phyloP scores from a whole-genome alignment of 2,113 vertebrate species.

The Erpornis zantholeuca region DNA sequence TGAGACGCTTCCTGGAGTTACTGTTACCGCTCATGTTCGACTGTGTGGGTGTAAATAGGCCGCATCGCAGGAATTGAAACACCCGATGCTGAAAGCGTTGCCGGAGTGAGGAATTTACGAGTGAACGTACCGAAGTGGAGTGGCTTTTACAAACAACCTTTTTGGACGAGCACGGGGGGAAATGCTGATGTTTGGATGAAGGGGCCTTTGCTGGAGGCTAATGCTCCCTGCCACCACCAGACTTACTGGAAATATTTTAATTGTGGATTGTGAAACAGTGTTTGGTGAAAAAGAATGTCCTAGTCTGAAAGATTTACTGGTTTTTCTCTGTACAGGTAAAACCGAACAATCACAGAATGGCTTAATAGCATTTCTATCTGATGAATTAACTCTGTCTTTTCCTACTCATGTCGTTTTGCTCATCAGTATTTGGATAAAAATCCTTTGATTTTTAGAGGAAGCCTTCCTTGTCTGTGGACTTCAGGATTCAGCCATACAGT shows the following conservation, averaged over 20 bases:
- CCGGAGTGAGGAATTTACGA: neutral
- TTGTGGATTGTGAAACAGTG: neutral
- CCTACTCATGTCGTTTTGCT: neutral
- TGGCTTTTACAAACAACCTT: neutral
- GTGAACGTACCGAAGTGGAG: neutral
- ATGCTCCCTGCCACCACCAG: neutral
- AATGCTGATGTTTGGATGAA: neutral
- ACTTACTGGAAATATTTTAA: neutral
- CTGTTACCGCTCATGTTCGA: neutral
- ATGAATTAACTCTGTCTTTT: neutral
- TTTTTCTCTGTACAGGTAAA: neutral
- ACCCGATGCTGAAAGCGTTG: neutral
- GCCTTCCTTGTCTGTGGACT: neutral
- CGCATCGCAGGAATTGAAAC: neutral
- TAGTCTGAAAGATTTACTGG: neutral
- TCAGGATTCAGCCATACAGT: neutral
- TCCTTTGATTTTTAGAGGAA: neutral
- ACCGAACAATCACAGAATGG: neutral
- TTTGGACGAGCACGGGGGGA: neutral
- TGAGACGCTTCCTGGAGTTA: neutral
- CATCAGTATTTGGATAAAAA: neutral
- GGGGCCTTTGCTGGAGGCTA: neutral
- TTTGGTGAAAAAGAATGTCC: neutral
- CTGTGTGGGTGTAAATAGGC: neutral
- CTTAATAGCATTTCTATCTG: neutral